phyloP scores from a whole-genome alignment of 2,888 invertebrate genomes.

The Ligdia adustata region DNA sequence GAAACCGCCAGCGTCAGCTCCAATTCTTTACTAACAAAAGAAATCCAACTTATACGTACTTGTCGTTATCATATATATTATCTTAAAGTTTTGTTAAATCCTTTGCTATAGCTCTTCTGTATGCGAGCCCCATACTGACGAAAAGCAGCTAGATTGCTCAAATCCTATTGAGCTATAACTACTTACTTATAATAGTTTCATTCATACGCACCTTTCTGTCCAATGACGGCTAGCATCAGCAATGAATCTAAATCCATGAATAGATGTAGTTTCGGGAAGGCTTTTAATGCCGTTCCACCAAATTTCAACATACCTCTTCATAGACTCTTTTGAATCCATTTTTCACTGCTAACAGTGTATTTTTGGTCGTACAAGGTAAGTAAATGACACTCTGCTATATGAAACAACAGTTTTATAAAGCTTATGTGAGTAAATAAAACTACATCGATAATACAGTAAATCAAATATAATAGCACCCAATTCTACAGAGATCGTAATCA shows the following conservation, averaged over 20 bases:
- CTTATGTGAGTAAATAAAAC: constrained; percentile 34
- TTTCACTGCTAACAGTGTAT: no score
- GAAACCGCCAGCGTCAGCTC: no score
- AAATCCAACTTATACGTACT: no score
- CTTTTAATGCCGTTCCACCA: constrained; percentile 79
- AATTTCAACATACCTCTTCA: constrained; percentile 63
- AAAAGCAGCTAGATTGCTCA: no score
- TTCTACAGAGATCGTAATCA: constrained; percentile 24
- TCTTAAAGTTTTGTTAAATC: no score
- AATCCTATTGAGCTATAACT: no score
- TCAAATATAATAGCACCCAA: constrained; percentile 17
- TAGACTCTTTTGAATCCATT: constrained; percentile 52
- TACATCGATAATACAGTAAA: constrained; percentile 24
- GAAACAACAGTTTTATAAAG: constrained; percentile 27
- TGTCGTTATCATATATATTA: no score
- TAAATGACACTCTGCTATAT: constrained; percentile 14
- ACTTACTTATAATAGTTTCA: background rate
- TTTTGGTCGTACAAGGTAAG: constrained; percentile 18
- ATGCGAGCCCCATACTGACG: no score
- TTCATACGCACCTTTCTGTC: constrained; percentile 82
- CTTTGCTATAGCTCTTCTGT: no score
- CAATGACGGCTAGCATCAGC: constrained; percentile 85
- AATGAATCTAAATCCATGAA: constrained; percentile 87
- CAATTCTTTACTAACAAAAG: no score
- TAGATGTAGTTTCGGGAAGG: constrained; percentile 78